These are phyloP conservation scores for Octopus sinensis DNA, from an alignment of 1,140 invertebrate genomes.

Conservation along the genomic window DNA sequence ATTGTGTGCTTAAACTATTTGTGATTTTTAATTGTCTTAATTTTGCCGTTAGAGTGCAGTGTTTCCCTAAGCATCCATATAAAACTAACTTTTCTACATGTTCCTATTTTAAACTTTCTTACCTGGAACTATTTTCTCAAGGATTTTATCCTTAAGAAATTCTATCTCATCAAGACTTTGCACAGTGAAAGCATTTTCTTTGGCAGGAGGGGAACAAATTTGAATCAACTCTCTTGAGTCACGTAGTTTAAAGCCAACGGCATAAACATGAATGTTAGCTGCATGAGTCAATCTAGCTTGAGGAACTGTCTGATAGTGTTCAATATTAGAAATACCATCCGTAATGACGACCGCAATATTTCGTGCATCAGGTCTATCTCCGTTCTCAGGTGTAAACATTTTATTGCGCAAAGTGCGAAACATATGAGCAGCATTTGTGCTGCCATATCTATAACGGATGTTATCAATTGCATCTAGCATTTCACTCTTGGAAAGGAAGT, in stretches of 20 bases:
- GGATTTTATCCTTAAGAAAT: conserved; percentile 30
- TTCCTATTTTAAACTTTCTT: conserved; percentile 27
- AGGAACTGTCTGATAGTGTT: conserved; percentile 12
- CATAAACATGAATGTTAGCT: conserved; percentile 32
- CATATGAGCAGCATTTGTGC: conserved; percentile 35
- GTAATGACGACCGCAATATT: conserved; percentile 36
- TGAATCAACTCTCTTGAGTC: conserved; percentile 26
- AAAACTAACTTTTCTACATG: conserved; percentile 27
- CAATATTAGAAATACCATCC: conserved; percentile 33
- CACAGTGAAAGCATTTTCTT: conserved; percentile 37
- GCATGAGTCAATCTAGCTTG: conserved; percentile 22
- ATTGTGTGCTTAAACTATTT: conserved; percentile 14
- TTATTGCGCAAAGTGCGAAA: conserved; percentile 25
- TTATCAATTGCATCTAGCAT: conserved; percentile 32
- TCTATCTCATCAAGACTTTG: conserved; percentile 35
- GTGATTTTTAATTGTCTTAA: conserved; percentile 32
- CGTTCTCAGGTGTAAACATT: conserved; percentile 23
- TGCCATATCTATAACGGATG: conserved; percentile 34
- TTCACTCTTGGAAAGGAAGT: conserved; percentile 23
- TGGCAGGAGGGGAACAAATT: conserved; percentile 23
- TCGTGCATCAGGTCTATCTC: conserved; percentile 27
- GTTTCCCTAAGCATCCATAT: conserved; percentile 18
- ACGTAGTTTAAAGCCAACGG: conserved; percentile 32
- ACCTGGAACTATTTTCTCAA: conserved; percentile 31
- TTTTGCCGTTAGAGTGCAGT: conserved; percentile 31